A percentile compares a stretch with the other conserved stretches of the same genome.
Conservation (phyloP, 2,113 vertebrate species). For the Hipposideros armiger region DNA sequence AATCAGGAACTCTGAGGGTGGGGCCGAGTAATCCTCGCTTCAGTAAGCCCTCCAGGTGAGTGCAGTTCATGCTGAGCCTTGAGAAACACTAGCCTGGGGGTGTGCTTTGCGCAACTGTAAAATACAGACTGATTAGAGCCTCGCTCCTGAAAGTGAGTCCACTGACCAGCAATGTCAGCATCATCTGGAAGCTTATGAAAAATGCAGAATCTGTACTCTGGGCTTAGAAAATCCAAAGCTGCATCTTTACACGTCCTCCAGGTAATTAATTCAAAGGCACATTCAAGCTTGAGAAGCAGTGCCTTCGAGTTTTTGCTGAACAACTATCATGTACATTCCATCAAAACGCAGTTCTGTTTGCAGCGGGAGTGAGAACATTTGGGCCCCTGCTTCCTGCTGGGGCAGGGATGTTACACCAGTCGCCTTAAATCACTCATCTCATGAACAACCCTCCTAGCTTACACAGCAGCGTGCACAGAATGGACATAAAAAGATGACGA, state of each 20-base stretch:
- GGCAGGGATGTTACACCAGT: background rate
- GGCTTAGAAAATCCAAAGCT: background rate
- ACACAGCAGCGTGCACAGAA: background rate
- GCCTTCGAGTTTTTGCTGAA: background rate
- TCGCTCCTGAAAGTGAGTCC: background rate
- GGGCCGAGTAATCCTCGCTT: background rate
- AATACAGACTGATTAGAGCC: background rate
- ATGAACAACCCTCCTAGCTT: background rate
- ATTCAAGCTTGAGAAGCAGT: background rate
- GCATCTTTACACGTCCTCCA: constrained; percentile 19
- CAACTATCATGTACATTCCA: background rate
- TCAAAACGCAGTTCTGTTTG: background rate
- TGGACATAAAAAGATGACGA: background rate
- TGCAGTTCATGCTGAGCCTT: background rate
- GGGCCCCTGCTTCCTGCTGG: background rate
- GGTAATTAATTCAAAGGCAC: background rate
- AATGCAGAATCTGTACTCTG: background rate
- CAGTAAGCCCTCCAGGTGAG: background rate
- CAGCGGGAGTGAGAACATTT: background rate
- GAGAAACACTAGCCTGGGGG: background rate
- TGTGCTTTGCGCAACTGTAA: background rate
- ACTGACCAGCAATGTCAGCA: background rate
- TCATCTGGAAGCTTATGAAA: background rate
- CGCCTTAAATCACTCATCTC: too few relatives aligned
- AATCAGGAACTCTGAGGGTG: background rate